These are phyloP conservation scores for Sminthopsis crassicaudata DNA, from an alignment of 2,113 vertebrate species.

Conservation along the genomic window DNA sequence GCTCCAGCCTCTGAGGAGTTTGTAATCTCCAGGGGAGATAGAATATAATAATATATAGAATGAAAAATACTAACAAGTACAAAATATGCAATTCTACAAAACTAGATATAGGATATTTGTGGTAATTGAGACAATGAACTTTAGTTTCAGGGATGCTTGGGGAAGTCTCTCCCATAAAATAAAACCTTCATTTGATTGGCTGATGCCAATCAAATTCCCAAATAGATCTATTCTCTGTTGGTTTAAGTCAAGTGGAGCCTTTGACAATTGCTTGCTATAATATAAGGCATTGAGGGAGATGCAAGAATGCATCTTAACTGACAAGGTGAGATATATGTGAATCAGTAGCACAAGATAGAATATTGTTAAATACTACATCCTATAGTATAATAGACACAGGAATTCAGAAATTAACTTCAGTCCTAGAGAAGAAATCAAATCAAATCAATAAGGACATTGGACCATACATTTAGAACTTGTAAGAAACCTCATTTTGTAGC, in stretches of 20 bases:
- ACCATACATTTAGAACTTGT: not conserved
- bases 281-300: not conserved
- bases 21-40: not conserved
- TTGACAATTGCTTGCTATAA: not conserved
- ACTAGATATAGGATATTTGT: not conserved
- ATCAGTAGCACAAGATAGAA: not conserved
- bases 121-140: not conserved
- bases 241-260: not conserved
- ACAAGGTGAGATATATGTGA: not conserved
- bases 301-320: not conserved
- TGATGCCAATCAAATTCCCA: not conserved
- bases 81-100: not conserved
- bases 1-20: not conserved
- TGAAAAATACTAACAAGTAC: not conserved
- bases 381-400: not conserved
- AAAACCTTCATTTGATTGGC: not conserved
- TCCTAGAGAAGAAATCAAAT: not conserved
- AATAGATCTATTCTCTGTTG: not conserved
- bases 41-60: not conserved
- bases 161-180: not conserved
- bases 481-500: not conserved
- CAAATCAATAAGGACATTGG: not conserved
- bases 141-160: not conserved
- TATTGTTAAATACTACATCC: not conserved
- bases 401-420: not conserved